Percentiles rank a stretch among this genome's conserved stretches.
Conservation (phyloP, 2,797 vertebrate species). For the Crax fasciolata region DNA sequence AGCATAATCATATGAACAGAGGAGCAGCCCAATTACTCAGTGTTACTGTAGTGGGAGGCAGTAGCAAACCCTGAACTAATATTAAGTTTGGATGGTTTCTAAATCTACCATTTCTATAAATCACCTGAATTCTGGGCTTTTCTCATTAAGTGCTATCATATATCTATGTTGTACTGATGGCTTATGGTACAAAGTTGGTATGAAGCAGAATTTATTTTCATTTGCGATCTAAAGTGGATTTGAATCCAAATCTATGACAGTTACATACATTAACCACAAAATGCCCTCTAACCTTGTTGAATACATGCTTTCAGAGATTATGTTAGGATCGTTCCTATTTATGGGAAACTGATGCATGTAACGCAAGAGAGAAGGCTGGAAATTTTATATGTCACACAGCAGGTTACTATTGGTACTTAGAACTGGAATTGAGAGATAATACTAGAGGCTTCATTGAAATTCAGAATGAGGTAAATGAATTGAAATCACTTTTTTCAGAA, state of each 20-base stretch:
- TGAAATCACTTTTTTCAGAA: slow-evolving; percentile 21
- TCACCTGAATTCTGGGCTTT: not conserved
- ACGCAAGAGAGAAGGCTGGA: not conserved
- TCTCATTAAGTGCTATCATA: not conserved
- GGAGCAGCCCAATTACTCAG: not conserved
- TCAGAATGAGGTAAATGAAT: slow-evolving; percentile 33
- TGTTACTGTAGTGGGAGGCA: not conserved
- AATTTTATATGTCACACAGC: not conserved
- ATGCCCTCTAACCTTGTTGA: not conserved
- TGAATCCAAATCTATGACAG: not conserved
- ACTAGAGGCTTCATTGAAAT: slow-evolving; percentile 36
- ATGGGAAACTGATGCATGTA: not conserved
- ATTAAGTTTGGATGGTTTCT: not conserved
- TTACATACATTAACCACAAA: slow-evolving; percentile 20
- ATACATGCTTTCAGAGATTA: not conserved
- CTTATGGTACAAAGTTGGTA: accelerated
- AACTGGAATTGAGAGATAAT: slow-evolving; percentile 39
- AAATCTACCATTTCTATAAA: not conserved
- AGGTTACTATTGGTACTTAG: slow-evolving; percentile 36
- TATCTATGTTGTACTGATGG: not conserved
- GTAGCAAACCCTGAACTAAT: not conserved
- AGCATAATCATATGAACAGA: not conserved
- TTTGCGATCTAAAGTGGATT: not conserved
- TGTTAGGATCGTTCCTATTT: slow-evolving; percentile 7
- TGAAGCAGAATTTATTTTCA: slow-evolving; percentile 4